Percentiles rank a stretch among this genome's conserved stretches.
Conservation (phyloP, 2,797 vertebrate species). For the Propithecus perrieri region DNA sequence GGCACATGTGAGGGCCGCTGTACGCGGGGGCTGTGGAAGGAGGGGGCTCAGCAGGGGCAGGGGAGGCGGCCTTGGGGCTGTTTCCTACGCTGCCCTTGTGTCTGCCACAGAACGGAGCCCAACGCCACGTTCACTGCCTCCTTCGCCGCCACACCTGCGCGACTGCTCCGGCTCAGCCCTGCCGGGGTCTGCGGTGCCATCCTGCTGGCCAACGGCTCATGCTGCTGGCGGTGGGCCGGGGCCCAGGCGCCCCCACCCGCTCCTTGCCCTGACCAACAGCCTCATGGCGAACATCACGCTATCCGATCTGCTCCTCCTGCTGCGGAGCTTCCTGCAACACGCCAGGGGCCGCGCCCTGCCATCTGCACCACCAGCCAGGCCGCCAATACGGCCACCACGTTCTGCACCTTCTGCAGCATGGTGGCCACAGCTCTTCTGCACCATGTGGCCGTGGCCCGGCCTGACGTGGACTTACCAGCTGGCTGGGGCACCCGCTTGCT, state of each 20-base stretch:
- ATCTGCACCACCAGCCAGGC: conserved; percentile 47
- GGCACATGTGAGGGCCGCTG: not conserved
- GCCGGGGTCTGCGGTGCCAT: not conserved
- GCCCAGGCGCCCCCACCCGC: fast-evolving
- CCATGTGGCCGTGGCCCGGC: not conserved
- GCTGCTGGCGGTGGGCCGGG: not conserved
- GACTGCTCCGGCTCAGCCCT: not conserved
- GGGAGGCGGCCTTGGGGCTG: not conserved
- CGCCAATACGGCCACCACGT: conserved; percentile 45
- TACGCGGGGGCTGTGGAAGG: not conserved
- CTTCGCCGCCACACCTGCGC: not conserved
- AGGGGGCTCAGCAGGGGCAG: not conserved
- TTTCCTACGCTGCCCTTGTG: not conserved
- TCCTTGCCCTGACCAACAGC: conserved; percentile 23
- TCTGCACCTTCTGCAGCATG: conserved; percentile 68
- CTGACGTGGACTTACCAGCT: not conserved
- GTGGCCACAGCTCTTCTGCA: conserved; percentile 24
- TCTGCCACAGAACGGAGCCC: not conserved
- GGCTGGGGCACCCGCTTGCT: not conserved
- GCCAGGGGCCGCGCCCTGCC: conserved; percentile 32
- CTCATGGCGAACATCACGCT: conserved; percentile 40
- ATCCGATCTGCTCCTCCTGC: conserved; percentile 36
- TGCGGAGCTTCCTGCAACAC: not conserved
- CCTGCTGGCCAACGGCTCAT: conserved; percentile 51
- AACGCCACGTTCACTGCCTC: fast-evolving